Percentiles rank a stretch among this genome's conserved stretches.
These are phyloP conservation scores for Pogonomyrmex californicus DNA, from an alignment of 1,140 invertebrate species.

Conservation along the genomic window DNA sequence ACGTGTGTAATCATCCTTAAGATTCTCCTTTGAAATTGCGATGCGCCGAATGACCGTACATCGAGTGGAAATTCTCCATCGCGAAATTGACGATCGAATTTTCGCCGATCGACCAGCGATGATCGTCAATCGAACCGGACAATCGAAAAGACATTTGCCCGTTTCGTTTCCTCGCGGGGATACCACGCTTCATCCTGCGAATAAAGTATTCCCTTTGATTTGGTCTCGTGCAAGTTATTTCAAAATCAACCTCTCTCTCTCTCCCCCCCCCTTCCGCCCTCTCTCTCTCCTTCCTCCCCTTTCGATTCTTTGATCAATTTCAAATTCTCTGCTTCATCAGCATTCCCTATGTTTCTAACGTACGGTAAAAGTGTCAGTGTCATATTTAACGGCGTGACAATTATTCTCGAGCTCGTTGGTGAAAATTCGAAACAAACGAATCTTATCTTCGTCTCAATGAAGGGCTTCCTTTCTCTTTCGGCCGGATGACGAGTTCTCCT, in stretches of 20 bases:
- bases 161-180: slow-evolving; percentile 42
- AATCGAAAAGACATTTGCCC: slow-evolving; percentile 13
- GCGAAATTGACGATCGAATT: slow-evolving; percentile 8
- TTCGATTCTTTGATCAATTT: slow-evolving; percentile 9
- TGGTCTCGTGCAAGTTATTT: background rate
- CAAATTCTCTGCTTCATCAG: background rate
- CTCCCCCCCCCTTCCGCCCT: background rate
- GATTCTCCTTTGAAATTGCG: background rate
- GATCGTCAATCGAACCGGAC: background rate
- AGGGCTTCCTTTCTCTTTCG: background rate
- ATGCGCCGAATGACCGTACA: background rate
- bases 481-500: background rate
- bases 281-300: background rate
- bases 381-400: background rate
- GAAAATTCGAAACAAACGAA: background rate
- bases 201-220: slow-evolving; percentile 83
- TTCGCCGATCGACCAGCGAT: slow-evolving; percentile 6
- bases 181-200: slow-evolving; percentile 30
- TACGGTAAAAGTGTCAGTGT: background rate
- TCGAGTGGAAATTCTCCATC: background rate
- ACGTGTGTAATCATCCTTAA: background rate
- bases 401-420: background rate
- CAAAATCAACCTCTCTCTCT: background rate
- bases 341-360: background rate
- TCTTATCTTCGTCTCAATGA: too few species aligned